phyloP scores from a whole-genome alignment of 2,888 invertebrate genomes.

The Lochmaea capreae region DNA sequence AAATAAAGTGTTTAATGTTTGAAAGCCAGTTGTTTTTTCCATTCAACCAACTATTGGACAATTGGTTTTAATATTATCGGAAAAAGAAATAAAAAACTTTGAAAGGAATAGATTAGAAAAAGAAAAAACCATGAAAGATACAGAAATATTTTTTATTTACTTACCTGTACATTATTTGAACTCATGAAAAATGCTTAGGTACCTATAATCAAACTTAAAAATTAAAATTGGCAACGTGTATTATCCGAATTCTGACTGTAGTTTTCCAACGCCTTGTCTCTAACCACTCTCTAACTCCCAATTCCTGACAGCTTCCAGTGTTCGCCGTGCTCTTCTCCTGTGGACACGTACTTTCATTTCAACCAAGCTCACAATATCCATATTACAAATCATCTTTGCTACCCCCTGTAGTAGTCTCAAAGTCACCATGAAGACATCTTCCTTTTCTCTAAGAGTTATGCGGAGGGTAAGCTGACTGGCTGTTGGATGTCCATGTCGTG shows the following conservation, averaged over 20 bases:
- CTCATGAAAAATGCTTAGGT: background rate
- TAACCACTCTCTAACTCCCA: background rate
- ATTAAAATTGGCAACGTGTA: constrained; percentile 5
- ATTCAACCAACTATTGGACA: too few species aligned
- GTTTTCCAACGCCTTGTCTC: background rate
- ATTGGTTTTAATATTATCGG: too few species aligned
- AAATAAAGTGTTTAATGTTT: too few species aligned
- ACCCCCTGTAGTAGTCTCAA: constrained; percentile 17
- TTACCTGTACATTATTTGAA: too few species aligned
- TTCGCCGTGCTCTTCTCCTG: constrained; percentile 50
- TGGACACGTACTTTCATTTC: constrained; percentile 41
- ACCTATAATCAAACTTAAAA: background rate
- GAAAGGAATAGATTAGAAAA: too few species aligned
- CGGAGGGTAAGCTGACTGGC: constrained; percentile 74
- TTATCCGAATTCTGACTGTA: constrained; percentile 5
- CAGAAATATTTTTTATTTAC: too few species aligned
- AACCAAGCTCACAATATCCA: constrained; percentile 28
- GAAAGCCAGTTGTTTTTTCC: too few species aligned
- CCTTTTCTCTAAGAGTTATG: constrained; percentile 82
- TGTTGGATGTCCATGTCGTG: constrained; percentile 45
- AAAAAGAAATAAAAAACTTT: too few species aligned
- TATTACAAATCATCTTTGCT: constrained; percentile 31
- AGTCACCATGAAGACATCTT: constrained; percentile 79
- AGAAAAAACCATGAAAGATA: too few species aligned
- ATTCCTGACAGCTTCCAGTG: constrained; percentile 46